These are phyloP conservation scores for Apoda limacodes DNA, from an alignment of 2,888 invertebrate genomes.

Conservation along the genomic window DNA sequence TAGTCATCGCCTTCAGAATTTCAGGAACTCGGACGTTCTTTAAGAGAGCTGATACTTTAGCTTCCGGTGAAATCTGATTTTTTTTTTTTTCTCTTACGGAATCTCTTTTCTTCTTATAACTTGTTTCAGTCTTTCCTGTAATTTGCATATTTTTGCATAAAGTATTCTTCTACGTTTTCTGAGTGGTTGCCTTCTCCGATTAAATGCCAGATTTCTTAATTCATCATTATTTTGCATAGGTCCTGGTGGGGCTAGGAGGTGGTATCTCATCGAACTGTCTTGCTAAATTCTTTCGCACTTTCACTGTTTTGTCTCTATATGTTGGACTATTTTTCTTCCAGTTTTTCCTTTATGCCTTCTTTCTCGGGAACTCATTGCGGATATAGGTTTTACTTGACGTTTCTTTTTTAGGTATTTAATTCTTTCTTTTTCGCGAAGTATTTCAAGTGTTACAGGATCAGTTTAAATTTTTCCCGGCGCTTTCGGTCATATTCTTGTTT, in stretches of 20 bases:
- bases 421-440: slow-evolving; percentile 1
- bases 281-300: slow-evolving; percentile 15
- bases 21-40: slow-evolving; percentile 13
- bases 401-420: too few species aligned
- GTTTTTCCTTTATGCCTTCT: slow-evolving; percentile 1
- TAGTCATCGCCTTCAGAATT: slow-evolving; percentile 13
- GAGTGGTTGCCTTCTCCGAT: too few species aligned
- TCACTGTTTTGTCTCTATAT: slow-evolving; percentile 1
- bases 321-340: slow-evolving; percentile 1
- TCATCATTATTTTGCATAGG: too few species aligned
- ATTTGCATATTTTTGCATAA: slow-evolving; percentile 15
- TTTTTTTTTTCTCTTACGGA: slow-evolving; percentile 12
- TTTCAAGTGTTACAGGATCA: background rate
- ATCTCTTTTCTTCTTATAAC: slow-evolving; percentile 15
- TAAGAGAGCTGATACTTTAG: slow-evolving; percentile 14
- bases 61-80: slow-evolving; percentile 10
- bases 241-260: too few species aligned
- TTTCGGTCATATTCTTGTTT: too few species aligned
- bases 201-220: too few species aligned
- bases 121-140: slow-evolving; percentile 13
- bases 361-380: slow-evolving; percentile 1
- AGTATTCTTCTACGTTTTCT: slow-evolving; percentile 17
- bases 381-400: background rate
- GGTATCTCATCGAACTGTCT: slow-evolving; percentile 15
- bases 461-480: slow-evolving; percentile 1